A percentile compares a stretch with the other conserved stretches of the same genome.
These are phyloP conservation scores for Polyergus mexicanus DNA, from an alignment of 1,140 invertebrate genomes.

Conservation along the genomic window DNA sequence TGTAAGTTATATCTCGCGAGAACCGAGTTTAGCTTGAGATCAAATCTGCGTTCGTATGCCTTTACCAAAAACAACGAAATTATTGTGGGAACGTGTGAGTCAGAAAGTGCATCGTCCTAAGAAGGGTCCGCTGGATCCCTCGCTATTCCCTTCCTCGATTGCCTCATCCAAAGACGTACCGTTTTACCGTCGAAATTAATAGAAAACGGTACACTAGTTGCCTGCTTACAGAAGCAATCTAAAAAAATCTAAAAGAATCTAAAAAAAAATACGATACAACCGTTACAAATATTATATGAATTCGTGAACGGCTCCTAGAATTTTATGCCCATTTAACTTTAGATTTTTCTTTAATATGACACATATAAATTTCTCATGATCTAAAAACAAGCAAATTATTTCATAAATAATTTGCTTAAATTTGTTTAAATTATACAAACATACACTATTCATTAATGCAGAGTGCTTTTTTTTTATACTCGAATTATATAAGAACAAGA, in stretches of 20 bases:
- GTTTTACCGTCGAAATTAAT: constrained; percentile 40
- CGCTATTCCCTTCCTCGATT: not conserved
- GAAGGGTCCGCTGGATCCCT: not conserved
- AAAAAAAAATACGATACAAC: not conserved
- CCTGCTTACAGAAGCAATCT: not conserved
- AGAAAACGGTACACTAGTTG: not conserved
- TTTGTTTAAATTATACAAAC: constrained; percentile 15
- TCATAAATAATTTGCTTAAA: too few species aligned
- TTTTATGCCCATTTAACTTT: not conserved
- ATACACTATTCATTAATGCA: not conserved
- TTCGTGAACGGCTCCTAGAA: not conserved
- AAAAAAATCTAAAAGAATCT: not conserved
- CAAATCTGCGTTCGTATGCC: not conserved
- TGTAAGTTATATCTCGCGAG: not conserved
- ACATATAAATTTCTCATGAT: not conserved
- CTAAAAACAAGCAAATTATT: constrained; percentile 11
- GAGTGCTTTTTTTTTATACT: not conserved
- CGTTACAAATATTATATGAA: not conserved
- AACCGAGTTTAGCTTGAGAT: not conserved
- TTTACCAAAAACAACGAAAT: not conserved
- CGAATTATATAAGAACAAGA: not conserved
- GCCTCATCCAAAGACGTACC: constrained; percentile 22
- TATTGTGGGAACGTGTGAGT: not conserved
- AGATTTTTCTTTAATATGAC: not conserved
- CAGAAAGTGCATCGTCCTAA: constrained; percentile 42